phyloP scores from a whole-genome alignment of 35 echinoderm and acorn worm genomes.

The Apostichopus japonicus region DNA sequence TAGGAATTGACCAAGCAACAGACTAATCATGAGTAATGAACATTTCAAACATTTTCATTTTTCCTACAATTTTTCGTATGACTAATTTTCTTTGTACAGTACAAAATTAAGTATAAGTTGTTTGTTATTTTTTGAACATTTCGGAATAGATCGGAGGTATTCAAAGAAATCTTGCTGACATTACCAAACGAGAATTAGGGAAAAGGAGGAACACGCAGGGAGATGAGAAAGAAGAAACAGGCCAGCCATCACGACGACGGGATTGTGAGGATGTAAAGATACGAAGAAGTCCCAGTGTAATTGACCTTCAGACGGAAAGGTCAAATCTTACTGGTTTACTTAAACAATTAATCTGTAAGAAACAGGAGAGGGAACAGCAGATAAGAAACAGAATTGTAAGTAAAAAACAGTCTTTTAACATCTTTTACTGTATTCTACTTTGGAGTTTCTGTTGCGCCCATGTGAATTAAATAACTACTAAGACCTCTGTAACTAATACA shows the following conservation, averaged over 20 bases:
- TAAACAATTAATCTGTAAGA: constrained; percentile 41
- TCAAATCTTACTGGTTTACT: constrained; percentile 20
- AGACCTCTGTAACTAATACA: too few relatives aligned
- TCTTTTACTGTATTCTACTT: too few relatives aligned
- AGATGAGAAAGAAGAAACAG: neutral
- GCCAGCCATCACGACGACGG: neutral
- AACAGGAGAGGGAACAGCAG: constrained; percentile 52
- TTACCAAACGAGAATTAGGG: constrained; percentile 19
- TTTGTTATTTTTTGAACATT: neutral
- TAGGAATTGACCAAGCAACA: too few relatives aligned
- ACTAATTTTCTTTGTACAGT: too few relatives aligned
- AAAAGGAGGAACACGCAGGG: neutral
- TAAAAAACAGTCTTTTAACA: neutral
- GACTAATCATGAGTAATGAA: too few relatives aligned
- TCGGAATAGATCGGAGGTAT: constrained; percentile 3
- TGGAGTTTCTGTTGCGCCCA: too few relatives aligned
- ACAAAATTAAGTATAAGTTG: neutral
- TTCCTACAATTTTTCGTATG: too few relatives aligned
- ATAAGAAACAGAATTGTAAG: constrained; percentile 41
- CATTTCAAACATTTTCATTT: too few relatives aligned
- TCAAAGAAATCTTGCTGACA: constrained; percentile 20
- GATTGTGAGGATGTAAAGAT: neutral
- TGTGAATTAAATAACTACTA: too few relatives aligned
- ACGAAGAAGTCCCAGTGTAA: constrained; percentile 10
- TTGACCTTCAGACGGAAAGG: constrained; percentile 53